These are phyloP conservation scores for Takifugu flavidus DNA, from an alignment of 2,113 vertebrate genomes.

Conservation along the genomic window DNA sequence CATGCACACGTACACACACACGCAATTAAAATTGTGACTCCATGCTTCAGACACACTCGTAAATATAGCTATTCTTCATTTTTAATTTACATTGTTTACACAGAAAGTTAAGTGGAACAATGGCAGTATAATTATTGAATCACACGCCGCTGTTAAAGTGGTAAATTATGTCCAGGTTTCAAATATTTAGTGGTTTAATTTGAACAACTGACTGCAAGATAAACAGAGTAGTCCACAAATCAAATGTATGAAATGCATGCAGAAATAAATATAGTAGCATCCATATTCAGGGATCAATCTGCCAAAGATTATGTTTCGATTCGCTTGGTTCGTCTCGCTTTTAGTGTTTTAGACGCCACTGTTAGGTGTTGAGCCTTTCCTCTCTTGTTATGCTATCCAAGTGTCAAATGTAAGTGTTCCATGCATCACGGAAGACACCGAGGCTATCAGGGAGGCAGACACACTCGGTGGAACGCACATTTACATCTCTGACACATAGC, in stretches of 20 bases:
- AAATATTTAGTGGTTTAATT: too few relatives aligned
- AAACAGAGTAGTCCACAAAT: too few relatives aligned
- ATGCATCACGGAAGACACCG: constrained; percentile 21
- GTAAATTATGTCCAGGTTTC: too few relatives aligned
- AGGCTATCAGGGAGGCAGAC: constrained; percentile 1
- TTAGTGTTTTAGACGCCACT: constrained; percentile 3
- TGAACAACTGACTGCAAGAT: too few relatives aligned
- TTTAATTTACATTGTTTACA: too few relatives aligned
- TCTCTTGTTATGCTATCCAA: constrained; percentile 11
- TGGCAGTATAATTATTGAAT: too few relatives aligned
- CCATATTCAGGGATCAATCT: neutral
- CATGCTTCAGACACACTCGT: too few relatives aligned
- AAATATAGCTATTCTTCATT: neutral
- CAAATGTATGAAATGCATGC: too few relatives aligned
- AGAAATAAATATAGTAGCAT: too few relatives aligned
- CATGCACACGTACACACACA: neutral
- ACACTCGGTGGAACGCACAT: constrained; percentile 17
- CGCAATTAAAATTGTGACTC: neutral
- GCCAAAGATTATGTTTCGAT: neutral
- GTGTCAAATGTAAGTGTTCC: constrained; percentile 29
- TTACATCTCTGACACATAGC: constrained; percentile 17
- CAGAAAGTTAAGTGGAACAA: too few relatives aligned
- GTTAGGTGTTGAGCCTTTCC: constrained; percentile 6
- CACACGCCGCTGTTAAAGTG: too few relatives aligned
- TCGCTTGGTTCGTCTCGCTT: constrained; percentile 6